Percentiles rank a stretch among this genome's conserved stretches.
These are phyloP conservation scores for Ips typographus DNA, from an alignment of 1,140 invertebrate species.

Conservation along the genomic window DNA sequence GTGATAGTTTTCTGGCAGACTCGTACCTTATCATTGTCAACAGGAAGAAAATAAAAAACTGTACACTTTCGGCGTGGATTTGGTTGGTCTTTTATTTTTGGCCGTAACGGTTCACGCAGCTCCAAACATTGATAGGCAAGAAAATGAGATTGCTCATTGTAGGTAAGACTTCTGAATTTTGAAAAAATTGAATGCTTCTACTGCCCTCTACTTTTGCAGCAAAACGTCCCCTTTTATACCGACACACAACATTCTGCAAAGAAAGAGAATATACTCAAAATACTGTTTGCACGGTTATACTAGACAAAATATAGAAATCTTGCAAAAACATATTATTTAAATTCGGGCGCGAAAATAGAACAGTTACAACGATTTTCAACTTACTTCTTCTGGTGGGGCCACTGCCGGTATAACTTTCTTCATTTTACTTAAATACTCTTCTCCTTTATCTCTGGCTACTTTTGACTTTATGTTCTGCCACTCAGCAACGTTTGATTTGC, in stretches of 20 bases:
- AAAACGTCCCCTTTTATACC: too few relatives aligned
- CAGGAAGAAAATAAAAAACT: not conserved
- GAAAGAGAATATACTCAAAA: not conserved
- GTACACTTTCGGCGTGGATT: not conserved
- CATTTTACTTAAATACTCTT: not conserved
- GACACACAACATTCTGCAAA: not conserved
- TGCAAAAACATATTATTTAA: not conserved
- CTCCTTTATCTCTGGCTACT: not conserved
- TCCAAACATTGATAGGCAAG: not conserved
- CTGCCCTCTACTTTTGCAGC: too few relatives aligned
- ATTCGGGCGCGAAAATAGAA: too few relatives aligned
- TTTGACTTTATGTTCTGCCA: not conserved
- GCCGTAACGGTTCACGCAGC: not conserved
- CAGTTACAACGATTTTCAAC: not conserved
- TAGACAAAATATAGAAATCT: not conserved
- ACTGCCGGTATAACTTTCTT: not conserved
- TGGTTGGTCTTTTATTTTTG: not conserved
- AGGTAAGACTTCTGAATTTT: not conserved
- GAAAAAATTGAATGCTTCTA: not conserved
- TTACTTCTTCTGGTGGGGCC: not conserved
- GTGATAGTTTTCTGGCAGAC: constrained; percentile 10
- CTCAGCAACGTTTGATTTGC: not conserved
- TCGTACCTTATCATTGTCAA: not conserved
- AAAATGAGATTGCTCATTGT: not conserved
- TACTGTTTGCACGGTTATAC: not conserved